phyloP scores from a whole-genome alignment of 2,797 vertebrate species.

The Mus caroli region DNA sequence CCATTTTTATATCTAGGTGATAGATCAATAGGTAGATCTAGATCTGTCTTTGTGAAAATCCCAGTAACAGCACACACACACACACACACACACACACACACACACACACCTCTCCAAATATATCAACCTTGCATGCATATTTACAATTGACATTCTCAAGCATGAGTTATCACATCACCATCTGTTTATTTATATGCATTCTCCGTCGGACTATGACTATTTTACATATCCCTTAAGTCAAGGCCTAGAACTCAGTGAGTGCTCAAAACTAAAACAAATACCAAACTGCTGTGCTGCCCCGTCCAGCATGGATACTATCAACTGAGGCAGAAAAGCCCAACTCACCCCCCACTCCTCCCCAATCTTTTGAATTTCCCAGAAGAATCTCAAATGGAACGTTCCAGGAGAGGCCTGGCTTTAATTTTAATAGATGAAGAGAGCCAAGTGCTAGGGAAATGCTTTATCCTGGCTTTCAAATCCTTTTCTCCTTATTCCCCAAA shows the following conservation, averaged over 20 bases:
- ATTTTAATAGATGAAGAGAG: constrained; percentile 82
- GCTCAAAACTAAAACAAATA: constrained; percentile 39
- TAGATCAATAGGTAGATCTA: neutral
- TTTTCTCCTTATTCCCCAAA: constrained; percentile 66
- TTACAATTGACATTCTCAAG: neutral
- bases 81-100: neutral
- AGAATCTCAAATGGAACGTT: constrained; percentile 64
- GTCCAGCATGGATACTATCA: neutral
- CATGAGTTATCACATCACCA: neutral
- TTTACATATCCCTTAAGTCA: neutral
- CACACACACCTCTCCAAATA: neutral
- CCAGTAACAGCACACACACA: neutral
- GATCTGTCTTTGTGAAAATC: neutral
- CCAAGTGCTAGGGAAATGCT: constrained; percentile 75
- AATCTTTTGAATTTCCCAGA: constrained; percentile 62
- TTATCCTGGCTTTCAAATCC: constrained; percentile 65
- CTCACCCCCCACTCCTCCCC: neutral
- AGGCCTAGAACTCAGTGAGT: neutral
- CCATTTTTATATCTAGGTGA: neutral
- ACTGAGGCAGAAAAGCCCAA: constrained; percentile 35
- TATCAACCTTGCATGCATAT: neutral
- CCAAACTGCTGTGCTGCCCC: neutral
- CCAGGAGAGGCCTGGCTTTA: constrained; percentile 78
- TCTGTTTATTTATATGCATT: constrained; percentile 16
- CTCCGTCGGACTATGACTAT: neutral